Conservation (phyloP, 2,797 vertebrate genomes). For the Lithobates pipiens region DNA sequence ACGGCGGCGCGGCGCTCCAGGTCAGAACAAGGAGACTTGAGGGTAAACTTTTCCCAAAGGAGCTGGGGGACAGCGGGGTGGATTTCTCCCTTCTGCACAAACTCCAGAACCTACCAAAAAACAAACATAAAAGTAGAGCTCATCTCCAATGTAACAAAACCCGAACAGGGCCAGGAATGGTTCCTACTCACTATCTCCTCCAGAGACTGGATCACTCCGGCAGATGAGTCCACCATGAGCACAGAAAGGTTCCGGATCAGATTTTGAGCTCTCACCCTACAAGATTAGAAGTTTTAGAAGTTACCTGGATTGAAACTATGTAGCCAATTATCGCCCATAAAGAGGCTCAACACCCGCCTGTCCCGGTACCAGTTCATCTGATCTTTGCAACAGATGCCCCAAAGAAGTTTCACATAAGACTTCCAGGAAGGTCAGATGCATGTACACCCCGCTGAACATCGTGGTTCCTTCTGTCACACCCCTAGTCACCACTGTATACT, state of each 20-base stretch:
- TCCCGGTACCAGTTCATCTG: too few species aligned
- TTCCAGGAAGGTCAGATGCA: too few species aligned
- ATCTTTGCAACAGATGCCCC: too few species aligned
- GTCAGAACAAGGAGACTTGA: conserved; percentile 80
- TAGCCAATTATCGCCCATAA: too few species aligned
- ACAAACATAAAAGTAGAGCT: neutral
- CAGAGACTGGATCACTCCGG: conserved; percentile 89
- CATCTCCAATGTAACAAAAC: neutral
- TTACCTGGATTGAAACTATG: neutral
- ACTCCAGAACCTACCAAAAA: conserved; percentile 87
- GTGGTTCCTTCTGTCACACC: too few species aligned
- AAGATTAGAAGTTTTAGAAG: neutral
- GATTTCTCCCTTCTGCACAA: conserved; percentile 84
- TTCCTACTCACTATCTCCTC: conserved; percentile 91
- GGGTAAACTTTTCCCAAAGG: conserved; percentile 89
- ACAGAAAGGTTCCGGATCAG: conserved; percentile 89
- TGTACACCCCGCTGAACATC: too few species aligned
- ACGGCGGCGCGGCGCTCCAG: conserved; percentile 85
- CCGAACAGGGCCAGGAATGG: too few species aligned
- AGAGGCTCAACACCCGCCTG: too few species aligned
- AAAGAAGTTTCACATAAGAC: too few species aligned
- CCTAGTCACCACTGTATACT: too few species aligned
- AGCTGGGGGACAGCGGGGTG: conserved; percentile 85
- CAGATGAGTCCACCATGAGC: conserved; percentile 87
- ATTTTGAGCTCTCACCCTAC: conserved; percentile 85